phyloP scores from a whole-genome alignment of 2,113 vertebrate genomes.

The Muntiacus reevesi region DNA sequence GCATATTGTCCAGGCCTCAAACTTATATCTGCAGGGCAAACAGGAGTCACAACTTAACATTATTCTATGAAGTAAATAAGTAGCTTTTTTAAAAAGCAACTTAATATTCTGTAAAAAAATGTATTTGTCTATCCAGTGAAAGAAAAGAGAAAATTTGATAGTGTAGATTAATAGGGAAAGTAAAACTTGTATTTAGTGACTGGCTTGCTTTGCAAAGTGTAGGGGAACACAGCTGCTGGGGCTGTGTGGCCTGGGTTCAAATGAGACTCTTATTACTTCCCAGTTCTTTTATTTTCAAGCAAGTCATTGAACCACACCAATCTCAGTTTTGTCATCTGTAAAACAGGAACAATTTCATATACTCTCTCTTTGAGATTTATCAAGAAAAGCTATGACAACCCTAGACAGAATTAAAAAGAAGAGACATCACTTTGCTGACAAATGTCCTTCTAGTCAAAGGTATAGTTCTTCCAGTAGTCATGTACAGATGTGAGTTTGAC shows the following conservation, averaged over 20 bases:
- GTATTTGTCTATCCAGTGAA: not conserved
- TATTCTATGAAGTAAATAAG: not conserved
- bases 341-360: not conserved
- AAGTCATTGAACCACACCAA: not conserved
- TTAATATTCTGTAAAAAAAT: not conserved
- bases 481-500: not conserved
- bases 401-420: not conserved
- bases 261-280: not conserved
- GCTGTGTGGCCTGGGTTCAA: rapidly evolving
- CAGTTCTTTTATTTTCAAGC: not conserved
- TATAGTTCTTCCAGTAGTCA: not conserved
- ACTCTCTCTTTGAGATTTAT: not conserved
- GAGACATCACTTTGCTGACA: not conserved
- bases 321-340: not conserved
- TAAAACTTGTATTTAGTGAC: not conserved
- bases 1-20: not conserved
- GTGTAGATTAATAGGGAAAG: not conserved
- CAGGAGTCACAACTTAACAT: not conserved
- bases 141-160: not conserved
- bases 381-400: not conserved
- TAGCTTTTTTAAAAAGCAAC: not conserved
- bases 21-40: not conserved
- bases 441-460: not conserved
- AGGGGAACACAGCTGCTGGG: not conserved
- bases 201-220: not conserved